These are phyloP conservation scores for Tauraco hartlaubi DNA, from an alignment of 2,797 vertebrate genomes.

Conservation along the genomic window DNA sequence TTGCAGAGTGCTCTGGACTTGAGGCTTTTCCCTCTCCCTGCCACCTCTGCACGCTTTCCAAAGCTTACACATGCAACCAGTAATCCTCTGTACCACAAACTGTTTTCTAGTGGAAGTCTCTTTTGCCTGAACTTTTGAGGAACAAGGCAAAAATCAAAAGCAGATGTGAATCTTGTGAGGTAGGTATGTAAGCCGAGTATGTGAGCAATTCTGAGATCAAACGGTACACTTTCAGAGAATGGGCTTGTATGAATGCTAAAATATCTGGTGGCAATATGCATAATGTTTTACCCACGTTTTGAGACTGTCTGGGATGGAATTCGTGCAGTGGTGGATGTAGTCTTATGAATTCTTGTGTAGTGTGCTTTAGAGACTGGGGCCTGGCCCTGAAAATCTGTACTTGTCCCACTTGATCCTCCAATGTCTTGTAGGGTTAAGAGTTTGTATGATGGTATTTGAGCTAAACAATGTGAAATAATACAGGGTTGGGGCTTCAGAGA, in stretches of 20 bases:
- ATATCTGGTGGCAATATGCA: neutral
- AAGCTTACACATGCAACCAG: rapidly evolving
- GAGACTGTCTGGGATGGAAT: neutral
- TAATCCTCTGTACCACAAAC: no score
- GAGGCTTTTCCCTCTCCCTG: neutral
- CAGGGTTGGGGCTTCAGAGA: neutral
- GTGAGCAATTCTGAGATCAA: neutral
- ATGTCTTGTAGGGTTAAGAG: neutral
- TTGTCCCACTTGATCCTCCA: neutral
- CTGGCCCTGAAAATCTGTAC: neutral
- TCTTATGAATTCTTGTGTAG: neutral
- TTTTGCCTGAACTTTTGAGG: neutral
- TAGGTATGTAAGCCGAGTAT: neutral
- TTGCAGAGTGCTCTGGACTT: neutral
- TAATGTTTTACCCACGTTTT: neutral
- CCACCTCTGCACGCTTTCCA: rapidly evolving
- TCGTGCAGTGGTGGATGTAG: neutral
- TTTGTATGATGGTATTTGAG: neutral
- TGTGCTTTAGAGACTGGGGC: neutral
- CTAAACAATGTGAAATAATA: neutral
- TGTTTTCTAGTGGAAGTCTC: neutral
- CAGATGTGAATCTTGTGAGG: neutral
- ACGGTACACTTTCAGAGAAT: neutral
- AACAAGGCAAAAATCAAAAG: neutral
- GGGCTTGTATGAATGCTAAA: neutral